Conservation (phyloP, 2,797 vertebrate genomes). For the Orientallactaga sibirica region DNA sequence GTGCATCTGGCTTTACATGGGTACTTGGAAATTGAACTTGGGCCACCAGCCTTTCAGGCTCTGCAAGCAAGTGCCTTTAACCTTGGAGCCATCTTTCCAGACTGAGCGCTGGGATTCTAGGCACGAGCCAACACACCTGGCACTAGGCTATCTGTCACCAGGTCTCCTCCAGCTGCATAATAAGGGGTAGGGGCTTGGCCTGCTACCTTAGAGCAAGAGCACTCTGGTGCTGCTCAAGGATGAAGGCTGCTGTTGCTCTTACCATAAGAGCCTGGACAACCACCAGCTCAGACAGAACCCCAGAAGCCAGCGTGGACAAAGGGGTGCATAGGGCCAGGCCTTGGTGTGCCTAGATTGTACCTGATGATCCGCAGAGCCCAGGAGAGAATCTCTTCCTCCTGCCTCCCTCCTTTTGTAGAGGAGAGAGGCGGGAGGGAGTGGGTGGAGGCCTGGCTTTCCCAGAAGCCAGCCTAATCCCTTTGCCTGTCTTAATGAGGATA, state of each 20-base stretch:
- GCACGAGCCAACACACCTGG: too few species aligned
- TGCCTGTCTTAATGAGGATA: conserved; percentile 40
- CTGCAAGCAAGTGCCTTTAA: too few species aligned
- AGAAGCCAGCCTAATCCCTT: conserved; percentile 67
- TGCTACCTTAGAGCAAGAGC: neutral
- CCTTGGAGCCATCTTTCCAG: too few species aligned
- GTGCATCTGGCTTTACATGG: too few species aligned
- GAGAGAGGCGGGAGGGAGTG: neutral
- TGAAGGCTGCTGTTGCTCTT: neutral
- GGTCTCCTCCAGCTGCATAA: neutral
- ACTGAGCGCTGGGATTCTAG: too few species aligned
- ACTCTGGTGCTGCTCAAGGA: neutral
- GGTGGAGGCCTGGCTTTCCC: neutral
- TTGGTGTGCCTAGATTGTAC: conserved; percentile 24
- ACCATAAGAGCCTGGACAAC: neutral
- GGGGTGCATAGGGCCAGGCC: neutral
- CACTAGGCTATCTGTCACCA: neutral
- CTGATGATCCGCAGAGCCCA: neutral
- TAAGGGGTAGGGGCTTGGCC: neutral
- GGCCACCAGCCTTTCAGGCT: too few species aligned
- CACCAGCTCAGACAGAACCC: neutral
- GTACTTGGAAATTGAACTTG: too few species aligned
- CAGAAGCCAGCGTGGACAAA: neutral
- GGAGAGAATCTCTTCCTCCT: neutral
- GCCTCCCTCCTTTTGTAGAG: neutral